Conservation (phyloP, 2,113 vertebrate species). For the Thoracochromis brauschi region DNA sequence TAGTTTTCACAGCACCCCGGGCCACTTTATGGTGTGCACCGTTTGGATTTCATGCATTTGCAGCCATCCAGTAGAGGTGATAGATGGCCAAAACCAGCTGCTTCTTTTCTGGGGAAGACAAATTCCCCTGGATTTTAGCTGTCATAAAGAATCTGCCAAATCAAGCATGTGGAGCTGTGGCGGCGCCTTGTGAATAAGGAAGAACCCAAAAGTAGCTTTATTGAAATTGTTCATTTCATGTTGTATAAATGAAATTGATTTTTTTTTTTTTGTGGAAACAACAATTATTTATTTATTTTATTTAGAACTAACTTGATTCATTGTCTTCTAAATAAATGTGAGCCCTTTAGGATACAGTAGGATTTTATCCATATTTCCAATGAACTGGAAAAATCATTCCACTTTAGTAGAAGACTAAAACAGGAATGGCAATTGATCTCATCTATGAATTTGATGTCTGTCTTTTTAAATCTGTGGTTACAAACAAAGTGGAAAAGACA, state of each 20-base stretch:
- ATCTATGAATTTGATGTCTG: neutral
- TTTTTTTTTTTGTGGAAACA: neutral
- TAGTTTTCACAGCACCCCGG: neutral
- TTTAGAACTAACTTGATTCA: neutral
- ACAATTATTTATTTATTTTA: neutral
- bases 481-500: neutral
- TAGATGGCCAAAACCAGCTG: neutral
- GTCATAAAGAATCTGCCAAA: neutral
- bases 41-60: neutral
- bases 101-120: neutral
- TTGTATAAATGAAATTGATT: neutral
- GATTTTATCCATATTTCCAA: neutral
- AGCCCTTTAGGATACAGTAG: neutral
- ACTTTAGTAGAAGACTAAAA: neutral
- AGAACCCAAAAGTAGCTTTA: neutral
- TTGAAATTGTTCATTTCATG: neutral
- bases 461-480: neutral
- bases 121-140: neutral
- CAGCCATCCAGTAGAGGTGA: neutral
- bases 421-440: neutral
- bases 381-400: neutral
- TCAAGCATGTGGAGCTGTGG: neutral
- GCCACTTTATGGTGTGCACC: neutral
- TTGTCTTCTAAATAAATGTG: fast-evolving
- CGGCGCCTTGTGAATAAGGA: neutral